These are phyloP conservation scores for Stomatorhinus ivindoensis DNA, from an alignment of 2,113 vertebrate genomes.

Conservation along the genomic window DNA sequence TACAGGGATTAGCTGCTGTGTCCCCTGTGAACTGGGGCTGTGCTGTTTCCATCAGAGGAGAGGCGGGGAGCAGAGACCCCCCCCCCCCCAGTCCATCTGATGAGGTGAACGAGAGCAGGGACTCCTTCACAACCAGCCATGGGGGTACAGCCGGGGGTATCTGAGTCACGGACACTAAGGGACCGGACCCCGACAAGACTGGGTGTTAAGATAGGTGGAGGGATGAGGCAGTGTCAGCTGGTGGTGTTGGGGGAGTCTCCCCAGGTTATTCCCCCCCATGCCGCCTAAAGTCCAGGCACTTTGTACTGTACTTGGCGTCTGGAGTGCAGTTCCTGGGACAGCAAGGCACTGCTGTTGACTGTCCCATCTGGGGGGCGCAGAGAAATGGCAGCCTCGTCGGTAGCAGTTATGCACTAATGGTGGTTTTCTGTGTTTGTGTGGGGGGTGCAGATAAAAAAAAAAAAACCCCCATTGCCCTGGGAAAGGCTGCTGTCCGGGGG, in stretches of 20 bases:
- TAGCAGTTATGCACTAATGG: not conserved
- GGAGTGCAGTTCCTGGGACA: not conserved
- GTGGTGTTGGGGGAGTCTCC: not conserved
- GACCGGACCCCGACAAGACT: not conserved
- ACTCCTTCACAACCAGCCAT: not conserved
- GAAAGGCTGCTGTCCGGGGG: not conserved
- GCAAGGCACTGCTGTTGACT: not conserved
- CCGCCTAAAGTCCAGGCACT: not conserved
- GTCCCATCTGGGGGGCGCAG: not conserved
- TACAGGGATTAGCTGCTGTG: not conserved
- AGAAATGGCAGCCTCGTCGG: not conserved
- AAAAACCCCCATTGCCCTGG: not conserved
- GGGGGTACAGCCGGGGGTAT: not conserved
- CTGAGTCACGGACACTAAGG: not conserved
- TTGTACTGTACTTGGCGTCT: not conserved
- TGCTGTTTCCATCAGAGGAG: not conserved
- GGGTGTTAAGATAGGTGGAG: not conserved
- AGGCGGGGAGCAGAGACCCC: not conserved
- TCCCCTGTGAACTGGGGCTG: not conserved
- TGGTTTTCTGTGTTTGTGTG: not conserved
- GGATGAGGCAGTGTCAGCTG: not conserved
- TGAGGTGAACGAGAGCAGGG: not conserved
- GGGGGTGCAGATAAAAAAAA: not conserved
- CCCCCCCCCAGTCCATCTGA: not conserved
- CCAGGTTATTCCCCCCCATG: not conserved